phyloP scores from a whole-genome alignment of 2,797 vertebrate genomes.

The Eupleurogrammus muticus region DNA sequence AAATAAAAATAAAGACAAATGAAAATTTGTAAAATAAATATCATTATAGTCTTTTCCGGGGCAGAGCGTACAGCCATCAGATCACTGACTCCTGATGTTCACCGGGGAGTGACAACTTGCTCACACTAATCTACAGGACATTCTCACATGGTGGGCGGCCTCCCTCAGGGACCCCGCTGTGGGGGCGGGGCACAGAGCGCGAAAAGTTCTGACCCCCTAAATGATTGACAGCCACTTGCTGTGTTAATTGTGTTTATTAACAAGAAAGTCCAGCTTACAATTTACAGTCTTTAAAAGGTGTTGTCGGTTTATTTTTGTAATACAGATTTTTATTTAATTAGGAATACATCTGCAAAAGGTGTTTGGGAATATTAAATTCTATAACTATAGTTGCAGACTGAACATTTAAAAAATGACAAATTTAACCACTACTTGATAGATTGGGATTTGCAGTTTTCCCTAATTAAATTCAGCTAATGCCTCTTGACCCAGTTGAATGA shows the following conservation, averaged over 20 bases:
- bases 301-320: not conserved
- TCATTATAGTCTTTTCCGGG: not conserved
- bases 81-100: conserved; percentile 39
- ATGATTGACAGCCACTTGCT: conserved; percentile 61
- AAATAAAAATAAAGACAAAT: conserved; percentile 53
- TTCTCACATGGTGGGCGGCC: conserved; percentile 75
- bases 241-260: conserved; percentile 57
- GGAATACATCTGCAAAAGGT: conserved; percentile 7
- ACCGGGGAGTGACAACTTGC: conserved; percentile 44
- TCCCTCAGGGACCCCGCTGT: conserved; percentile 56
- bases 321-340: not conserved
- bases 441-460: conserved; percentile 3
- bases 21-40: conserved; percentile 1
- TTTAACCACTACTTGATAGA: not conserved
- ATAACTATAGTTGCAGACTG: not conserved
- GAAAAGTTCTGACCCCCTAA: conserved; percentile 51
- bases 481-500: not conserved
- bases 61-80: conserved; percentile 7
- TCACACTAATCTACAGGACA: conserved; percentile 78
- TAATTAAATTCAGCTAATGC: conserved; percentile 16
- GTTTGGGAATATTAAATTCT: not conserved
- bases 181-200: conserved; percentile 58
- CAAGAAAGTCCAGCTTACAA: conserved; percentile 11
- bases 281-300: conserved; percentile 10
- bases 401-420: conserved; percentile 7